Evolutionary conservation across 2,888 invertebrate species (phyloP).

Genomic region (Octodonta nipae): DNA sequence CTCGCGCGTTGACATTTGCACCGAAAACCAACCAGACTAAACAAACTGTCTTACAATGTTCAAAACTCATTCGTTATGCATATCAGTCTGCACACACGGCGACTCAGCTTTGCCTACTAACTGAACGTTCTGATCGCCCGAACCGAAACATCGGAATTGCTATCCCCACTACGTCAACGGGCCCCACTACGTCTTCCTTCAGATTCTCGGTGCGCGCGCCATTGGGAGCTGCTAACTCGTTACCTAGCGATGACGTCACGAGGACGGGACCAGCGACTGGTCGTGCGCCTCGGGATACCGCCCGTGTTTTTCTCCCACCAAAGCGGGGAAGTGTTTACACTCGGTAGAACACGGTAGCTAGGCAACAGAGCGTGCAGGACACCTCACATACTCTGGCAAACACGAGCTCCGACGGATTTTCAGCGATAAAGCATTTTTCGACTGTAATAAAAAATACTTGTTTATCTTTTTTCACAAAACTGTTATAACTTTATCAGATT

Average conservation of each 20-base stretch:
- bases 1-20: background rate
- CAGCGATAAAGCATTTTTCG: too few relatives aligned
- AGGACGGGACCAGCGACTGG: slow-evolving; percentile 24
- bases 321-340: slow-evolving; percentile 37
- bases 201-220: slow-evolving; percentile 30
- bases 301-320: slow-evolving; percentile 25
- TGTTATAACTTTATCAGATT: too few relatives aligned
- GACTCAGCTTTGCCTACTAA: slow-evolving; percentile 47
- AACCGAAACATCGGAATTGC: too few relatives aligned
- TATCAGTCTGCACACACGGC: slow-evolving; percentile 37
- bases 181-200: slow-evolving; percentile 28
- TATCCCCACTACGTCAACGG: too few relatives aligned
- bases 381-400: background rate
- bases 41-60: slow-evolving; percentile 13
- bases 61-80: slow-evolving; percentile 46
- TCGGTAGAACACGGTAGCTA: slow-evolving; percentile 36
- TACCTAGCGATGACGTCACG: slow-evolving; percentile 29
- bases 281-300: slow-evolving; percentile 21
- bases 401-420: background rate
- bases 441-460: too few relatives aligned
- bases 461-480: too few relatives aligned
- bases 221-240: slow-evolving; percentile 31
- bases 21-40: too few relatives aligned
- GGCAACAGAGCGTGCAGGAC: slow-evolving; percentile 35
- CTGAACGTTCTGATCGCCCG: too few relatives aligned